phyloP scores from a whole-genome alignment of 1,140 invertebrate genomes.

The Eumeta japonica region DNA sequence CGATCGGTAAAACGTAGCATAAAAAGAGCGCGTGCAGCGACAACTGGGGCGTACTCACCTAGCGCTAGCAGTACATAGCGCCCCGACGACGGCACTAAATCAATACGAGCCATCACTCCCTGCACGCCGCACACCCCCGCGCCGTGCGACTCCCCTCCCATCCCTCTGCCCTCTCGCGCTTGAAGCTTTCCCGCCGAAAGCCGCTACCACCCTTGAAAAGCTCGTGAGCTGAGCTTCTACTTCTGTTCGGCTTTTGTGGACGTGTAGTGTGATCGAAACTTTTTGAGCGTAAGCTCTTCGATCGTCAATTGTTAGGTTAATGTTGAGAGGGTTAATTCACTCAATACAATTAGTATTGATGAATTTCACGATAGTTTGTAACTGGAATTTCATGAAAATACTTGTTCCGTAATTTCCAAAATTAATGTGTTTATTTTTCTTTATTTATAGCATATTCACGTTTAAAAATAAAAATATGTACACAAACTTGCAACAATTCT shows the following conservation, averaged over 20 bases:
- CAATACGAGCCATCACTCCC: constrained; percentile 58
- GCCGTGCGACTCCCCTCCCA: constrained; percentile 17
- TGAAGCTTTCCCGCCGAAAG: constrained; percentile 50
- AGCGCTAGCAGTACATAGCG: constrained; percentile 49
- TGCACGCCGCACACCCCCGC: constrained; percentile 17
- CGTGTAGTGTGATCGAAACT: constrained; percentile 42
- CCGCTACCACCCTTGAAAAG: constrained; percentile 54
- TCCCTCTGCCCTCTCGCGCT: constrained; percentile 35
- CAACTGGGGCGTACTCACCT: constrained; percentile 36
- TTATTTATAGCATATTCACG: too few species aligned
- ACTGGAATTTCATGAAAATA: too few species aligned
- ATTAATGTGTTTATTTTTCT: too few species aligned
- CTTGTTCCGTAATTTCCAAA: too few species aligned
- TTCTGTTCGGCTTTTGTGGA: constrained; percentile 57
- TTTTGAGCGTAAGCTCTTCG: too few species aligned
- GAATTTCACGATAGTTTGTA: too few species aligned
- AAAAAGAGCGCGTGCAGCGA: constrained; percentile 55
- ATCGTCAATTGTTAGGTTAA: too few species aligned
- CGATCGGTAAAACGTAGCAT: constrained; percentile 6
- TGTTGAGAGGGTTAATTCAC: too few species aligned
- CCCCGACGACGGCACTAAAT: constrained; percentile 59
- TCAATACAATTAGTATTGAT: too few species aligned
- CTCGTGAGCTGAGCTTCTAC: constrained; percentile 56
- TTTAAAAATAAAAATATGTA: too few species aligned
- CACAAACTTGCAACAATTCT: too few species aligned